These are phyloP conservation scores for Gymnoscopelus microlampas DNA, from an alignment of 2,797 vertebrate genomes.

Conservation along the genomic window DNA sequence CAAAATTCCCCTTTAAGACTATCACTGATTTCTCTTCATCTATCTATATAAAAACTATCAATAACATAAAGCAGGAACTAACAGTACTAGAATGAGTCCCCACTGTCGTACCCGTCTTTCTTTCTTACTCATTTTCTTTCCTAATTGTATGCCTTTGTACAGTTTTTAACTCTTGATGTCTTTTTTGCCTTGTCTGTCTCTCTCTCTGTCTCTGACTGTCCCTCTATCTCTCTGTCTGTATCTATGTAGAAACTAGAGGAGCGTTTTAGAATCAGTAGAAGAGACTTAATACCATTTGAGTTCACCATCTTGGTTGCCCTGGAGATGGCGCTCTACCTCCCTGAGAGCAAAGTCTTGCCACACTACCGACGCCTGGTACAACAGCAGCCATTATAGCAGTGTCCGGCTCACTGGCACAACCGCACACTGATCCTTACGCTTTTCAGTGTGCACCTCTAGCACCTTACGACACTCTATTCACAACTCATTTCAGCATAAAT, in stretches of 20 bases:
- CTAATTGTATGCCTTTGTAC: neutral
- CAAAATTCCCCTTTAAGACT: too few species aligned
- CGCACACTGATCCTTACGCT: neutral
- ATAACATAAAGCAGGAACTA: too few species aligned
- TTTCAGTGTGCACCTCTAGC: neutral
- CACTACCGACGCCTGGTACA: slow-evolving; percentile 93
- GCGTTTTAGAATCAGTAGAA: slow-evolving; percentile 91
- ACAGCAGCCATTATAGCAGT: slow-evolving; percentile 72
- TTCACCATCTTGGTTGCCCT: slow-evolving; percentile 96
- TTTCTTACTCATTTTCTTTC: neutral
- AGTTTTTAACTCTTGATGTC: neutral
- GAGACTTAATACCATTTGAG: slow-evolving; percentile 94
- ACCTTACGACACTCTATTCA: neutral
- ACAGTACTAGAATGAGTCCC: too few species aligned
- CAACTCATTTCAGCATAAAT: too few species aligned
- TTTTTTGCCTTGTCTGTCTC: neutral
- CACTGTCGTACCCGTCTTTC: neutral
- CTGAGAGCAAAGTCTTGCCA: slow-evolving; percentile 94
- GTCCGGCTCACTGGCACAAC: neutral
- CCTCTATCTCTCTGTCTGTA: slow-evolving; percentile 1
- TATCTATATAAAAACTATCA: neutral
- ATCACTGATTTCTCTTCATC: neutral
- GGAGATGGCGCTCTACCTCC: slow-evolving; percentile 97
- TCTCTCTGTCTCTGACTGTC: neutral
- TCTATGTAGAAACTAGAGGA: slow-evolving; percentile 91